phyloP scores from a whole-genome alignment of 2,113 vertebrate genomes.

The Pelecanoides urinatrix region DNA sequence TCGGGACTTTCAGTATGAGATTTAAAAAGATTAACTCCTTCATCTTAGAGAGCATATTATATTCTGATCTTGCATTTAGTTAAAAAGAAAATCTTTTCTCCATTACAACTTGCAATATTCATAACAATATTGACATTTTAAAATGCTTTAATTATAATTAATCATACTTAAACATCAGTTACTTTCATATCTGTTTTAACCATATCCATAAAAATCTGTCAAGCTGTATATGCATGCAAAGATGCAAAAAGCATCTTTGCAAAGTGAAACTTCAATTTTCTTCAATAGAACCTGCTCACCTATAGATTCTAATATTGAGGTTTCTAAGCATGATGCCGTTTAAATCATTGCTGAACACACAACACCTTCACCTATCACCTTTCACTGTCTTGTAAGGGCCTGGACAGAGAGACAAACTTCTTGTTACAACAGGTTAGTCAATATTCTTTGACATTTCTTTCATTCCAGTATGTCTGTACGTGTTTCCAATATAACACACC shows the following conservation, averaged over 20 bases:
- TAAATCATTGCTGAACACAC: background rate
- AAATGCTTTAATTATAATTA: background rate
- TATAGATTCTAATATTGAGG: background rate
- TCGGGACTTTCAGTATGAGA: background rate
- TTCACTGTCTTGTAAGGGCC: background rate
- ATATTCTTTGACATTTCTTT: background rate
- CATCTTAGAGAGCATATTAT: background rate
- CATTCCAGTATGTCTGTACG: background rate
- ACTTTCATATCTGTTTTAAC: background rate
- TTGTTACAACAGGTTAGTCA: background rate
- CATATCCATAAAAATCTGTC: background rate
- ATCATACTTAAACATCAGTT: background rate
- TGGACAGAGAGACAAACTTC: background rate
- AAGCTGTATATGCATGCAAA: background rate
- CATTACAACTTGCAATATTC: background rate
- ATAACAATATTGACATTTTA: background rate
- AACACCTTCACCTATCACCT: background rate
- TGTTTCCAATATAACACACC: background rate
- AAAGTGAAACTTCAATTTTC: background rate
- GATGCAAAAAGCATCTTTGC: background rate
- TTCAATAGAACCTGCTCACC: background rate
- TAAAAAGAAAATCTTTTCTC: background rate
- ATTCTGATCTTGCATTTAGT: background rate
- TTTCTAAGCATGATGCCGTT: background rate
- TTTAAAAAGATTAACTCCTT: constrained; percentile 4